Conservation (phyloP, 2,797 vertebrate species). For the Sebastes melanostomus region DNA sequence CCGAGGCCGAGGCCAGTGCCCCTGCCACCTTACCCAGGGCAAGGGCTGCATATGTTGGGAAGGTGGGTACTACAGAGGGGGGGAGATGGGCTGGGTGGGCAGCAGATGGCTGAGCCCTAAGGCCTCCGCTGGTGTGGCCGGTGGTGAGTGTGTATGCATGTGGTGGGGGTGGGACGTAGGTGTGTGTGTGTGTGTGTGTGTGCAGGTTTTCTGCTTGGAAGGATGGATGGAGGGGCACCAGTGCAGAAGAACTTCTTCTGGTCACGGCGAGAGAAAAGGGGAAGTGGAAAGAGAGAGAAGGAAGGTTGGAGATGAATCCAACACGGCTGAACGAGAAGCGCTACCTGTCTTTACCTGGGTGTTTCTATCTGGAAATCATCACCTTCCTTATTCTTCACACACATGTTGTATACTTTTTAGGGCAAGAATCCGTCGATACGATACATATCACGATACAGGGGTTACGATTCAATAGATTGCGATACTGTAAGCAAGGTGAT, state of each 20-base stretch:
- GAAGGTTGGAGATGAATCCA: not conserved
- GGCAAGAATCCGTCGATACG: too few relatives aligned
- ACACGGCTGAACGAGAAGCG: not conserved
- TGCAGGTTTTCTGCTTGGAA: slow-evolving; percentile 86
- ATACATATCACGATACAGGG: too few relatives aligned
- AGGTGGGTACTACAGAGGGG: slow-evolving; percentile 89
- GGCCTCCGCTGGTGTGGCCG: slow-evolving; percentile 91
- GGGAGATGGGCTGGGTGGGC: slow-evolving; percentile 80
- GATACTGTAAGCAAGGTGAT: too few relatives aligned
- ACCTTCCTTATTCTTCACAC: not conserved
- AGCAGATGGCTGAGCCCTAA: slow-evolving; percentile 98
- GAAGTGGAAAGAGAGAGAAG: not conserved
- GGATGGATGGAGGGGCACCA: slow-evolving; percentile 92
- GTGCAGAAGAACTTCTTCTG: slow-evolving; percentile 95
- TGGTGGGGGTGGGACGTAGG: slow-evolving; percentile 33
- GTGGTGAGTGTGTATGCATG: slow-evolving; percentile 73
- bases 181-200: slow-evolving; percentile 20
- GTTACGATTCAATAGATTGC: too few relatives aligned
- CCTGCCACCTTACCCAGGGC: slow-evolving; percentile 84
- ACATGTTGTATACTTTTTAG: too few relatives aligned
- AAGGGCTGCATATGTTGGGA: slow-evolving; percentile 97
- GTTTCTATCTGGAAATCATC: not conserved
- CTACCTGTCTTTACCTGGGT: not conserved
- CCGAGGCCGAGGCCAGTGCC: slow-evolving; percentile 69
- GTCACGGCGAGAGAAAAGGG: slow-evolving; percentile 61